Evolutionary conservation across 2,113 vertebrate genomes (phyloP), one percentile per base, ranked within the genome.

Genomic region (Lepisosteus oculatus): DNA sequence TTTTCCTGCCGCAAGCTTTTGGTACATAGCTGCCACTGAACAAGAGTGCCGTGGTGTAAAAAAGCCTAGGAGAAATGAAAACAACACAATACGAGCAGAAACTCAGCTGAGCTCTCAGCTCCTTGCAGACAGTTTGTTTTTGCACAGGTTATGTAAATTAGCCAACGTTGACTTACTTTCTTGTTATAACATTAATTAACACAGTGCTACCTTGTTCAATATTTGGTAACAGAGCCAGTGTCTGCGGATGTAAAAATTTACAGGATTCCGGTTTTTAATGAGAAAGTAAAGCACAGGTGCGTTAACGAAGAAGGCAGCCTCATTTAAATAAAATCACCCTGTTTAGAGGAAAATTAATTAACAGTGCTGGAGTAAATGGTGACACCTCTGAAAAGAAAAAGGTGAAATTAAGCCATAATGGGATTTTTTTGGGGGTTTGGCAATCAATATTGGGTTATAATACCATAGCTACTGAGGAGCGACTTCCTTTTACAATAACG

Each of bases 161-260:
- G 79, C 65, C 75, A 51, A 63, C 57, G 71, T 79, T 80, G 79
- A 82, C 76, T 78, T 77, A 72, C 75, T 69, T 57, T 81, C 68
- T 63, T 77, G 77, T 81, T 76, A 82, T 90, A 88, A 91, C 89
- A 87, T 88, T 93, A 93, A 93, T 93, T 93, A 93, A 86, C 90
- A 86, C 85, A 74, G 79, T 86, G 84, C 89, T 92, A 90, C 89
- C 89, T 90, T 90, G 84, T 81, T 90, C 87, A 89, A 81, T 90
- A 88, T 90, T 92, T 90, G 83, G 79, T 89, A 91, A 90, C 85
- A 89, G 83, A 88, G 79, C 77, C 83, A 75, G 79, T 74, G 78
- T 81, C 78, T 64, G 79, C 84, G 84, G 88, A 91, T 89, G 86
- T 84, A 83, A 83, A 91, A 85, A 86, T 87, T 82, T 88, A 80